Evolutionary conservation across 2,113 vertebrate genomes (phyloP).

Genomic region (Dasypus novemcinctus): DNA sequence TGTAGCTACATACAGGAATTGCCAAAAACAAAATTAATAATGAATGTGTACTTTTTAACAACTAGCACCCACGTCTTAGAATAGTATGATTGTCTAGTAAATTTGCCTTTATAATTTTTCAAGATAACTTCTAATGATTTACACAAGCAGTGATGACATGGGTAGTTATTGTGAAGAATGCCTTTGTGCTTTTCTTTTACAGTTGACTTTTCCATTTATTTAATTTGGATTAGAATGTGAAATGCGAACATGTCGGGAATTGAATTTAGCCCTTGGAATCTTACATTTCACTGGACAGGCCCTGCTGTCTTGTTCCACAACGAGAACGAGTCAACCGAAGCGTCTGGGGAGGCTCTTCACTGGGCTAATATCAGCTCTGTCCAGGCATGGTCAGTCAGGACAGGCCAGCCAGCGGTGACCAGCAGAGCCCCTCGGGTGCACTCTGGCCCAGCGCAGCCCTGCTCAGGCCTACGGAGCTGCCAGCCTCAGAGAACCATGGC

Average conservation of each 20-base stretch:
- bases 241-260: neutral
- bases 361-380: neutral
- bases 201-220: neutral
- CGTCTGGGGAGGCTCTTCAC: neutral
- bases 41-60: neutral
- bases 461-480: neutral
- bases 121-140: neutral
- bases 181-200: neutral
- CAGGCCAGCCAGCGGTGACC: neutral
- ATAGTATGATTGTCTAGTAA: neutral
- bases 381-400: no score
- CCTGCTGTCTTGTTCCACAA: neutral
- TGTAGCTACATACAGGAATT: neutral
- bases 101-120: neutral
- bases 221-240: neutral
- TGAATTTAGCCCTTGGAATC: neutral
- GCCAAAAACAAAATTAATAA: neutral
- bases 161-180: neutral
- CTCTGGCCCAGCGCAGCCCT: neutral
- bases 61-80: neutral
- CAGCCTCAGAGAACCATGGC: neutral
- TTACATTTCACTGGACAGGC: neutral
- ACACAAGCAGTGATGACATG: neutral
- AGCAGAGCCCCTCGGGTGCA: neutral
- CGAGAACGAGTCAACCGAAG: neutral